phyloP scores from a whole-genome alignment of 2,797 vertebrate genomes.

The Neoniphon sammara region DNA sequence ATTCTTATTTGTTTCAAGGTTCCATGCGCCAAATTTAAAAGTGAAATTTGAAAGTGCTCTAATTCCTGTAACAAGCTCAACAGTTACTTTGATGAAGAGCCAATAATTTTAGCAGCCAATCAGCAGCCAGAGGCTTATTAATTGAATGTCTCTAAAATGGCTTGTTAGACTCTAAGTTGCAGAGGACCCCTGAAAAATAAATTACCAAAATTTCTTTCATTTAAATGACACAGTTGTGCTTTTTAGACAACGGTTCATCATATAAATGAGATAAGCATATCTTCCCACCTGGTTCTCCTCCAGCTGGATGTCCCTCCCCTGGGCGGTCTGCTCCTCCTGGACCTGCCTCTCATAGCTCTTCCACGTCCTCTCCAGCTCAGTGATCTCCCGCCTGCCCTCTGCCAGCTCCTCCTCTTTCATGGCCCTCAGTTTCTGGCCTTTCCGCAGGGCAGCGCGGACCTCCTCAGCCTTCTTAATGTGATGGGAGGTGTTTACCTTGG shows the following conservation, averaged over 20 bases:
- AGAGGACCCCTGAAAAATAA: too few species aligned
- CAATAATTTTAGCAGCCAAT: too few species aligned
- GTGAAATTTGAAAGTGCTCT: too few species aligned
- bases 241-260: too few species aligned
- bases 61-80: too few species aligned
- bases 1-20: neutral
- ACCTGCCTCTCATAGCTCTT: constrained; percentile 83
- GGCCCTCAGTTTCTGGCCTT: constrained; percentile 76
- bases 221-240: too few species aligned
- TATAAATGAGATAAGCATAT: too few species aligned
- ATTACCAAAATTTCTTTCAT: too few species aligned
- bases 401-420: constrained; percentile 83
- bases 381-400: constrained; percentile 81
- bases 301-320: constrained; percentile 82
- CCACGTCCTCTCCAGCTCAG: constrained; percentile 84
- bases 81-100: too few species aligned
- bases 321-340: constrained; percentile 72
- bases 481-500: constrained; percentile 91
- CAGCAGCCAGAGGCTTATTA: too few species aligned
- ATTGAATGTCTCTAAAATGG: too few species aligned
- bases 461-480: constrained; percentile 86
- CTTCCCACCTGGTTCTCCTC: constrained; percentile 87
- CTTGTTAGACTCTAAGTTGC: too few species aligned
- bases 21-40: neutral
- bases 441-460: constrained; percentile 74